These are phyloP conservation scores for Ceratosolen solmsi DNA, from an alignment of 1,140 invertebrate genomes.

Conservation along the genomic window DNA sequence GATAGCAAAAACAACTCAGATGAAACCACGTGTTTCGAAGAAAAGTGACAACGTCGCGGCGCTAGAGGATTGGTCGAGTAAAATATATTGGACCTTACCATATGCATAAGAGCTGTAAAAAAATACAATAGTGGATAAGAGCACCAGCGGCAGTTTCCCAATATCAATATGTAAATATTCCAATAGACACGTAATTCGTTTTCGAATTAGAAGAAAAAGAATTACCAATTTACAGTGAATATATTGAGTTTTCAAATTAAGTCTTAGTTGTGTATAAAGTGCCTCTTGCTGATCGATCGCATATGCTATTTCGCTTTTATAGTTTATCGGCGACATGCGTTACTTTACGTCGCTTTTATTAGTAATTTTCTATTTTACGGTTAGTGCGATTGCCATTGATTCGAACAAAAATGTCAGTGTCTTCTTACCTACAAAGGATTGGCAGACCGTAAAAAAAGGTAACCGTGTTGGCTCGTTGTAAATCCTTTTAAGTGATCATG, in stretches of 20 bases:
- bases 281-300: background rate
- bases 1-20: background rate
- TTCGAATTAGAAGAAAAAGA: conserved; percentile 20
- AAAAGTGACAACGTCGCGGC: conserved; percentile 6
- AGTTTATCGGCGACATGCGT: conserved; percentile 8
- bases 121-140: too few species aligned
- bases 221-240: background rate
- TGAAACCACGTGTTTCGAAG: background rate
- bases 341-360: background rate
- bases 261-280: background rate
- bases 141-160: background rate
- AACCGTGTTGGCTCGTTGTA: too few species aligned
- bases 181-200: conserved; percentile 12
- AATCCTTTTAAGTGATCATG: too few species aligned
- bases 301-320: background rate
- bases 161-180: conserved; percentile 5
- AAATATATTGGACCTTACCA: background rate
- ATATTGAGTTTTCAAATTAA: too few species aligned
- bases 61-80: background rate
- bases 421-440: conserved; percentile 77
- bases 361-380: background rate
- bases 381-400: conserved; percentile 29
- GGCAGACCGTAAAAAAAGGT: conserved; percentile 78
- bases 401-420: conserved; percentile 62
- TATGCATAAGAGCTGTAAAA: too few species aligned